Conservation (phyloP, 2,113 vertebrate species). For the Odocoileus hemionus region DNA sequence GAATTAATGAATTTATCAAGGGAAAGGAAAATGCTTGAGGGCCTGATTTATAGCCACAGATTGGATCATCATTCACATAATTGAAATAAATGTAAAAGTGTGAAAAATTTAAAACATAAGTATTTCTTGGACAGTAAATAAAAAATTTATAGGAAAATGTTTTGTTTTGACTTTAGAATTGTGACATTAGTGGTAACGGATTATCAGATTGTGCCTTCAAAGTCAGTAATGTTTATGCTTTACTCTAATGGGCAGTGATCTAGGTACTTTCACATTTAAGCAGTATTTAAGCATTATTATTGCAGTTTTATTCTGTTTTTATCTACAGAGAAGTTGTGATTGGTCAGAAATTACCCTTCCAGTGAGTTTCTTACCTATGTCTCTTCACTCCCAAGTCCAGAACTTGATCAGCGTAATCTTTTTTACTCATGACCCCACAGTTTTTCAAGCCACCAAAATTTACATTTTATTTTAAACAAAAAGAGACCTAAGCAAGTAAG, state of each 20-base stretch:
- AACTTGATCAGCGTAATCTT: neutral
- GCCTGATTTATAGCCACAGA: neutral
- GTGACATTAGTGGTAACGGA: neutral
- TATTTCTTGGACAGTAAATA: neutral
- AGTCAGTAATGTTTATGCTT: neutral
- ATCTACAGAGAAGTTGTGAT: neutral
- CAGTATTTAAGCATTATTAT: neutral
- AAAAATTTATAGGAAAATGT: neutral
- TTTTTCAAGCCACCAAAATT: neutral
- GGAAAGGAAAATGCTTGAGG: neutral
- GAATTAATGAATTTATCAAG: neutral
- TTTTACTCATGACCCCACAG: neutral
- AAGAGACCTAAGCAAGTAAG: neutral
- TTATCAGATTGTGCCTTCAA: neutral
- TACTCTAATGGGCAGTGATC: neutral
- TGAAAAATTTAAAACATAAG: neutral
- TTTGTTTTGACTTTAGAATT: conserved; percentile 18
- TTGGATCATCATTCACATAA: neutral
- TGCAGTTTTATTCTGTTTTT: neutral
- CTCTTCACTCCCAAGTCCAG: neutral
- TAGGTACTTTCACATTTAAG: neutral
- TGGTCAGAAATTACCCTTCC: neutral
- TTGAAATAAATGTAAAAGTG: neutral
- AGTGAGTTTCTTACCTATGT: neutral
- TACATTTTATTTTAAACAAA: neutral